Percentiles rank a stretch among this genome's conserved stretches.
phyloP scores from a whole-genome alignment of 2,888 invertebrate genomes.

The Oscheius myriophilus region DNA sequence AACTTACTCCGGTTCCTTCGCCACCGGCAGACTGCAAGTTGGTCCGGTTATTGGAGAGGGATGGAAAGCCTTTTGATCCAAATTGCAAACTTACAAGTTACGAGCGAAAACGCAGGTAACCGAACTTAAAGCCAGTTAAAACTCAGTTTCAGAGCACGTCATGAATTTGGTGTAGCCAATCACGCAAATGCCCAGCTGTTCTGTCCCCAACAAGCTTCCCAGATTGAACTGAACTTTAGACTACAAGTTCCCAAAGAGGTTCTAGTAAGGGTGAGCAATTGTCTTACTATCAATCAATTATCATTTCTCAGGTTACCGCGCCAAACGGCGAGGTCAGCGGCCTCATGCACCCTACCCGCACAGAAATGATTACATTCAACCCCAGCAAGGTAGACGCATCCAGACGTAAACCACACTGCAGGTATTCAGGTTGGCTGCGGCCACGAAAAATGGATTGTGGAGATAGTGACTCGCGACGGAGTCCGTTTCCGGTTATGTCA shows the following conservation, averaged over 20 bases:
- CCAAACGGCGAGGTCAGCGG: slow-evolving; percentile 49
- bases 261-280: slow-evolving; percentile 35
- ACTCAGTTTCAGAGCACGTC: slow-evolving; percentile 34
- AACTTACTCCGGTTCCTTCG: slow-evolving; percentile 22
- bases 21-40: neutral
- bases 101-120: slow-evolving; percentile 39
- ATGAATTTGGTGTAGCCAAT: slow-evolving; percentile 40
- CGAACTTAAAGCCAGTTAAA: neutral
- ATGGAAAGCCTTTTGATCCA: slow-evolving; percentile 36
- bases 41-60: slow-evolving; percentile 35
- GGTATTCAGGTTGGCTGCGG: slow-evolving; percentile 49
- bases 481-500: slow-evolving; percentile 40
- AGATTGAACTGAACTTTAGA: slow-evolving; percentile 43
- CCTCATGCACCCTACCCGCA: slow-evolving; percentile 37
- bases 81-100: slow-evolving; percentile 39
- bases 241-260: slow-evolving; percentile 35
- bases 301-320: slow-evolving; percentile 33
- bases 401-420: neutral
- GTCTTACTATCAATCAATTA: neutral
- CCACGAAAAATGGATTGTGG: slow-evolving; percentile 44
- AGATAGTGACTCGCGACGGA: slow-evolving; percentile 39
- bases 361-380: slow-evolving; percentile 32
- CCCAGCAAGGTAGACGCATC: slow-evolving; percentile 34
- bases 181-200: slow-evolving; percentile 47
- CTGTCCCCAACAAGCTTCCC: slow-evolving; percentile 51